Evolutionary conservation across 1,140 invertebrate genomes (phyloP).

Genomic region (Cardiocondyla obscurior): DNA sequence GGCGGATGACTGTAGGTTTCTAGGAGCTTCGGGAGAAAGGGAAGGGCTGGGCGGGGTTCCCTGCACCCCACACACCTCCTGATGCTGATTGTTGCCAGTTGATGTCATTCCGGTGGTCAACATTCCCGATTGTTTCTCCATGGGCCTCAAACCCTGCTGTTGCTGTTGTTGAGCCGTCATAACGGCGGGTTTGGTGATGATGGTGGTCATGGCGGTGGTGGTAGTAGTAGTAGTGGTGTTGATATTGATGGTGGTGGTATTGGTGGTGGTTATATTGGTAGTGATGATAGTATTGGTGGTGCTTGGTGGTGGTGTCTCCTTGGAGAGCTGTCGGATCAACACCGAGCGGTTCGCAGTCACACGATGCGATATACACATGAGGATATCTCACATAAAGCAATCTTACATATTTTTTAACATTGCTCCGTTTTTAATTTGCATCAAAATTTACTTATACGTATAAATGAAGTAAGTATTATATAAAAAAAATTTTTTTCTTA

Average conservation of each 20-base stretch:
- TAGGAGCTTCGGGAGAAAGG: slow-evolving; percentile 76
- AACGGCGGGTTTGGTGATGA: slow-evolving; percentile 77
- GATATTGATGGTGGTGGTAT: slow-evolving; percentile 80
- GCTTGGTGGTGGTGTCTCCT: slow-evolving; percentile 84
- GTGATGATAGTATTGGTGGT: slow-evolving; percentile 80
- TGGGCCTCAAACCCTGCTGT: slow-evolving; percentile 33
- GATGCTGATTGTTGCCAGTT: slow-evolving; percentile 76
- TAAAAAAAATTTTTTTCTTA: too few relatives aligned
- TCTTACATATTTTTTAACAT: background rate
- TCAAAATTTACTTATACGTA: background rate
- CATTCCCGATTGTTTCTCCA: slow-evolving; percentile 39
- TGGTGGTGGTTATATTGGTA: slow-evolving; percentile 75
- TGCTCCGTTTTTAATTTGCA: background rate
- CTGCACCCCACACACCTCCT: slow-evolving; percentile 84
- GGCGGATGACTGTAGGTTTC: slow-evolving; percentile 74
- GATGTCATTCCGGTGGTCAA: slow-evolving; percentile 61
- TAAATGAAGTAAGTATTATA: background rate
- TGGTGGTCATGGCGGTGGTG: slow-evolving; percentile 80
- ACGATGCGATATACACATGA: slow-evolving; percentile 66
- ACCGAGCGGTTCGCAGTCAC: slow-evolving; percentile 80
- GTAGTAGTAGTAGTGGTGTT: slow-evolving; percentile 75
- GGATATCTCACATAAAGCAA: slow-evolving; percentile 21
- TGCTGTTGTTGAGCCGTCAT: slow-evolving; percentile 33
- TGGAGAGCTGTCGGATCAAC: slow-evolving; percentile 86
- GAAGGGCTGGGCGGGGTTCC: slow-evolving; percentile 80